Percentiles rank a stretch among this genome's conserved stretches.
Conservation (phyloP, 2,888 invertebrate genomes). For the Eupithecia pulchellata region DNA sequence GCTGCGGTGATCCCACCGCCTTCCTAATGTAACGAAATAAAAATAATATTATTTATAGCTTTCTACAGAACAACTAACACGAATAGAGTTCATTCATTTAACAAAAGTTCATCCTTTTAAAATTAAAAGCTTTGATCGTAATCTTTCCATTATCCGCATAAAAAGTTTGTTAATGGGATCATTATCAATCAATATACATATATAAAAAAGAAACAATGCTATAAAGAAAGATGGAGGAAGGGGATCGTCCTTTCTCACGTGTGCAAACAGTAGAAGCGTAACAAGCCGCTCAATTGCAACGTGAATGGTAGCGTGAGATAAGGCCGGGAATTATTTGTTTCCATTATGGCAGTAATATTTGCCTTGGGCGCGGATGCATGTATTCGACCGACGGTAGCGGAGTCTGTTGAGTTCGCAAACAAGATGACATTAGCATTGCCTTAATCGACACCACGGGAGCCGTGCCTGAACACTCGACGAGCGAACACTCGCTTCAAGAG, state of each 20-base stretch:
- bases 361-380: conserved; percentile 58
- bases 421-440: conserved; percentile 77
- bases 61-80: conserved; percentile 53
- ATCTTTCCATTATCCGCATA: neutral
- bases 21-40: conserved; percentile 75
- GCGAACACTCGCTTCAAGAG: conserved; percentile 57
- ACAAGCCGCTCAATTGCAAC: conserved; percentile 51
- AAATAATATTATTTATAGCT: conserved; percentile 72
- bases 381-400: conserved; percentile 51
- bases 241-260: conserved; percentile 19
- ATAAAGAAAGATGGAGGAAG: neutral
- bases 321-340: conserved; percentile 58
- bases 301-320: conserved; percentile 62
- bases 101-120: conserved; percentile 15
- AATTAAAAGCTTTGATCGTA: neutral
- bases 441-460: conserved; percentile 77
- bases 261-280: conserved; percentile 34
- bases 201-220: neutral
- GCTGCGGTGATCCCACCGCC: conserved; percentile 80
- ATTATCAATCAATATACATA: neutral
- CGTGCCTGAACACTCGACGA: conserved; percentile 55
- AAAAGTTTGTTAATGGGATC: neutral
- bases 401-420: conserved; percentile 75
- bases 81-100: conserved; percentile 42
- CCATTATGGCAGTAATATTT: conserved; percentile 63